phyloP scores from a whole-genome alignment of 2,113 vertebrate genomes.

The Pycnonotus jocosus region DNA sequence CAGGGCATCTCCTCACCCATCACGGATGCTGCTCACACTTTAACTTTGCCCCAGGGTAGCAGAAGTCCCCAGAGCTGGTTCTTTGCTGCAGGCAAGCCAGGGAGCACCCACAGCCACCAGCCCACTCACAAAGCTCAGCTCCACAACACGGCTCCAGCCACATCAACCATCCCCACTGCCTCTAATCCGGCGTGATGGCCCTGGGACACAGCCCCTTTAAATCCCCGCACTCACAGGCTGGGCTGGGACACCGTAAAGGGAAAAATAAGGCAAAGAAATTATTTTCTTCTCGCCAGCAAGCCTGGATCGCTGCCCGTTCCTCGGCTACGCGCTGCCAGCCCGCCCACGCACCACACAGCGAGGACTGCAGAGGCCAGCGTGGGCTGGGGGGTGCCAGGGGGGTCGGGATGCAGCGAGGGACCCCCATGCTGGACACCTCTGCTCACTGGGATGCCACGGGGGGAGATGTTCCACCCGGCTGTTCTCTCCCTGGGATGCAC shows the following conservation, averaged over 20 bases:
- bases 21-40: neutral
- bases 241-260: neutral
- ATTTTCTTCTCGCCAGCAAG: constrained; percentile 33
- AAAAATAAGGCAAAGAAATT: constrained; percentile 51
- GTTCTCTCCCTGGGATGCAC: neutral
- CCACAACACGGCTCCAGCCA: fast-evolving
- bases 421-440: neutral
- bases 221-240: neutral
- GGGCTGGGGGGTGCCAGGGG: neutral
- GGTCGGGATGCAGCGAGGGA: fast-evolving
- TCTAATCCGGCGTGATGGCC: fast-evolving
- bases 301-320: constrained; percentile 55
- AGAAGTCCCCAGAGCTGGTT: neutral
- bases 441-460: fast-evolving
- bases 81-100: neutral
- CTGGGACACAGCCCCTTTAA: constrained; percentile 2
- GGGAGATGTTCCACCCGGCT: fast-evolving
- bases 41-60: neutral
- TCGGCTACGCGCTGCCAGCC: constrained; percentile 15
- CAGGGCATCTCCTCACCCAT: neutral
- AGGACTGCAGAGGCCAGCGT: constrained; percentile 15
- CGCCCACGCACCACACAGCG: constrained; percentile 23
- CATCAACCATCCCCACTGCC: neutral
- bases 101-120: neutral
- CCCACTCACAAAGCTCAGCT: neutral